Percentiles rank a stretch among this genome's conserved stretches.
These are phyloP conservation scores for Anolis carolinensis DNA, from an alignment of 2,113 vertebrate genomes.

Conservation along the genomic window DNA sequence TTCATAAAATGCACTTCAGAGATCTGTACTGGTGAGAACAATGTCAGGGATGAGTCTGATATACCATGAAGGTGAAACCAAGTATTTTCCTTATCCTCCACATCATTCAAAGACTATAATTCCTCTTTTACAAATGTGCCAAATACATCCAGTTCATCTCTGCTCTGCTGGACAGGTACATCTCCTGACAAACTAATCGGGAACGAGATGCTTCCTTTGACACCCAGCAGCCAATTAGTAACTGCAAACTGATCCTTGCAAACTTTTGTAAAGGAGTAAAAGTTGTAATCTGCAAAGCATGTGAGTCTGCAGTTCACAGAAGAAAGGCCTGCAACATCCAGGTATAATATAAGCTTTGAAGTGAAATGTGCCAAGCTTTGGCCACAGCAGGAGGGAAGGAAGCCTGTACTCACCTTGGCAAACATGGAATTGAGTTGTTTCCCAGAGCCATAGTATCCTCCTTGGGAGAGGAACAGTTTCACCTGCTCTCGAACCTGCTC, in stretches of 20 bases:
- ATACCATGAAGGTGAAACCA: background rate
- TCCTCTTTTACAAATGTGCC: background rate
- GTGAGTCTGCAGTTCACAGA: background rate
- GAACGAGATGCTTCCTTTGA: background rate
- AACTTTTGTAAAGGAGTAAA: background rate
- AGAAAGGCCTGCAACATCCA: constrained; percentile 8
- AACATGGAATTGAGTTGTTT: constrained; percentile 99
- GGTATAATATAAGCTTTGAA: background rate
- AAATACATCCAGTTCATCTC: background rate
- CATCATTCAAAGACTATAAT: background rate
- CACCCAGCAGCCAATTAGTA: background rate
- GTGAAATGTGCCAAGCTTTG: rapidly evolving
- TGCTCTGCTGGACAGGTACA: background rate
- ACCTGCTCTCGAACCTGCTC: constrained; percentile 98
- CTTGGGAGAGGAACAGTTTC: constrained; percentile 97
- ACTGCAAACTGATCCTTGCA: background rate
- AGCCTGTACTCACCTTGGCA: constrained; percentile 87
- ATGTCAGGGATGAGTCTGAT: background rate
- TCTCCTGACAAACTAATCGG: background rate
- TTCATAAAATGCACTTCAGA: background rate
- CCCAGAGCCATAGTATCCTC: constrained; percentile 96
- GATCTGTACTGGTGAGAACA: background rate
- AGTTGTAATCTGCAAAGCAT: background rate
- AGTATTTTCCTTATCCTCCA: background rate
- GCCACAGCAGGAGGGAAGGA: background rate